These are phyloP conservation scores for Raja brachyura DNA, from an alignment of 2,113 vertebrate genomes.

Conservation along the genomic window DNA sequence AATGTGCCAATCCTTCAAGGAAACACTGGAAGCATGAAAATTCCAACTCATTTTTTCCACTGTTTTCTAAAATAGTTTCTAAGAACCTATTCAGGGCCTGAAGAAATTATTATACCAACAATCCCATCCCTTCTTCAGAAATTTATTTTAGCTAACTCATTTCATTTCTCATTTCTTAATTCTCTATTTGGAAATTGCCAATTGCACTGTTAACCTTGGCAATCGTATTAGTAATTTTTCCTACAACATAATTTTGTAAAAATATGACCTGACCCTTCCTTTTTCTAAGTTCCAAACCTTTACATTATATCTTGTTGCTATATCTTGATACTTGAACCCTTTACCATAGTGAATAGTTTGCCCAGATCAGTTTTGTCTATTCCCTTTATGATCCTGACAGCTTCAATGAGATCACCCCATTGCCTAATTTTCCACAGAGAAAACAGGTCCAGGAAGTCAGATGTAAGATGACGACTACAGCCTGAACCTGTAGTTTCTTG, in stretches of 20 bases:
- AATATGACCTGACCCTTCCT: too few relatives aligned
- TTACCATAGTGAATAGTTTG: not conserved
- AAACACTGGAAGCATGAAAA: too few relatives aligned
- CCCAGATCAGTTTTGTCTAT: slow-evolving; percentile 8
- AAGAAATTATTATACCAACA: not conserved
- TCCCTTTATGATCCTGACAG: slow-evolving; percentile 6
- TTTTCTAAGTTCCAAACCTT: not conserved
- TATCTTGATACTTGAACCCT: not conserved
- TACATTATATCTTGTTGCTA: not conserved
- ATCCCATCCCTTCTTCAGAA: not conserved
- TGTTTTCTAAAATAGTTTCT: too few relatives aligned
- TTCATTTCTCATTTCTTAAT: not conserved
- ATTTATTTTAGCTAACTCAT: too few relatives aligned
- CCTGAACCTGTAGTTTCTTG: not conserved
- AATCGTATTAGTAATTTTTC: not conserved
- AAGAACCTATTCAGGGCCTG: not conserved
- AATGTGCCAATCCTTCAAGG: too few relatives aligned
- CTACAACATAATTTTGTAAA: not conserved
- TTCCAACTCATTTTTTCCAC: too few relatives aligned
- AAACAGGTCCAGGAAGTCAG: not conserved
- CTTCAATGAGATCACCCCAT: not conserved
- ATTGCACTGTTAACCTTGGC: not conserved
- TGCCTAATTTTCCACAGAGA: not conserved
- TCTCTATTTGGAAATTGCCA: not conserved
- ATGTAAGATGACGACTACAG: not conserved